These are phyloP conservation scores for Cotesia vestalis DNA, from an alignment of 1,140 invertebrate genomes.

Conservation along the genomic window DNA sequence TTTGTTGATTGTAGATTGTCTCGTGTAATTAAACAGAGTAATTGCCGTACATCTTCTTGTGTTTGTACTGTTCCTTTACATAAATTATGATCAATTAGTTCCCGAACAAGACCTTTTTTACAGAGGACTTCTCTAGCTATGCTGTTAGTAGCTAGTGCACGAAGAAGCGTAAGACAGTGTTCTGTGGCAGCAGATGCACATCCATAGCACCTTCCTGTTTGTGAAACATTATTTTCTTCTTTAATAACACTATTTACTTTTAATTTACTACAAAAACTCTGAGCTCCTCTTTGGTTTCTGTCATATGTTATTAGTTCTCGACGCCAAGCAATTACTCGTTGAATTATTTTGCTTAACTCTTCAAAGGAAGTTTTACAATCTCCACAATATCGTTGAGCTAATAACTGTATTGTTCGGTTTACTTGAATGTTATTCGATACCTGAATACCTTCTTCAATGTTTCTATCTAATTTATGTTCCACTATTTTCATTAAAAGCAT, in stretches of 20 bases:
- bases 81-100: constrained; percentile 91
- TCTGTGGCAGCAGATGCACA: constrained; percentile 88
- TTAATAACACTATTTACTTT: constrained; percentile 34
- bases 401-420: constrained; percentile 83
- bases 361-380: constrained; percentile 96
- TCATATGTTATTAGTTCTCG: constrained; percentile 93
- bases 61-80: constrained; percentile 79
- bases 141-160: constrained; percentile 88
- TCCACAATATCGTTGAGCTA: constrained; percentile 93
- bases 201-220: constrained; percentile 78
- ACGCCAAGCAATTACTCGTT: constrained; percentile 88
- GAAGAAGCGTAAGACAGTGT: constrained; percentile 90
- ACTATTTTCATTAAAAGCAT: constrained; percentile 81
- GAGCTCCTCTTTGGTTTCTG: constrained; percentile 74
- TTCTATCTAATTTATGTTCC: constrained; percentile 76
- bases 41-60: constrained; percentile 85
- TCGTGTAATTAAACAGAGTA: constrained; percentile 89
- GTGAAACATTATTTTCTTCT: constrained; percentile 40
- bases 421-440: constrained; percentile 71
- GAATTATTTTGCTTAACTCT: constrained; percentile 94
- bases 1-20: constrained; percentile 90
- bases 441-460: constrained; percentile 70
- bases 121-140: constrained; percentile 82
- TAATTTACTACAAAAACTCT: constrained; percentile 33
- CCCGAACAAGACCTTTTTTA: constrained; percentile 86